Evolutionary conservation across 2,888 invertebrate species (phyloP).

Genomic region (Cylindroiulus punctatus): DNA sequence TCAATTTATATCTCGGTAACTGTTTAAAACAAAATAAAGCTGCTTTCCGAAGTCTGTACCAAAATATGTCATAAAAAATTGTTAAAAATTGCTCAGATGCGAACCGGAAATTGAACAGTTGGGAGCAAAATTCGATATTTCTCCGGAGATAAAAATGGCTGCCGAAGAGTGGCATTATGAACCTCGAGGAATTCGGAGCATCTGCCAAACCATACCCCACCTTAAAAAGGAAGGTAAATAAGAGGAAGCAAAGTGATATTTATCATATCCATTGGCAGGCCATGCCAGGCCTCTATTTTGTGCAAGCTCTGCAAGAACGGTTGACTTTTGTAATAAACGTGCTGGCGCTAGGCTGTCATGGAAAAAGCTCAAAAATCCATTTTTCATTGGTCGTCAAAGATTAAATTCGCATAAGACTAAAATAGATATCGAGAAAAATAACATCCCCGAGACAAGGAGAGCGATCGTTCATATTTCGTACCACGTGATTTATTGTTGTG

Average conservation of each 20-base stretch:
- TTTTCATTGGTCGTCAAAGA: slow-evolving; percentile 47
- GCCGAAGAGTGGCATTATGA: neutral
- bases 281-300: neutral
- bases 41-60: no score
- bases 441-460: slow-evolving; percentile 35
- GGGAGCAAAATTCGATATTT: neutral
- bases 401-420: slow-evolving; percentile 47
- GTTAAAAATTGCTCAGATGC: neutral
- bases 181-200: neutral
- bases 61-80: no score
- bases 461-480: slow-evolving; percentile 38
- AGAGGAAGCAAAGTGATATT: slow-evolving; percentile 47
- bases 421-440: slow-evolving; percentile 46
- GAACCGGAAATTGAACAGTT: no score
- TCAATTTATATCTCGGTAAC: no score
- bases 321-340: slow-evolving; percentile 46
- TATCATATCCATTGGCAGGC: neutral
- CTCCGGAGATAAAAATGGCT: neutral
- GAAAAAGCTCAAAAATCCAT: slow-evolving; percentile 43
- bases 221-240: slow-evolving; percentile 15
- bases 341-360: slow-evolving; percentile 6
- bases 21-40: no score
- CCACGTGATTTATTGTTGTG: slow-evolving; percentile 38
- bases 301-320: neutral
- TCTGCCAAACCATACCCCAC: neutral